Conservation (phyloP, 2,797 vertebrate genomes). For the Cynodonichthys magdalenae region DNA sequence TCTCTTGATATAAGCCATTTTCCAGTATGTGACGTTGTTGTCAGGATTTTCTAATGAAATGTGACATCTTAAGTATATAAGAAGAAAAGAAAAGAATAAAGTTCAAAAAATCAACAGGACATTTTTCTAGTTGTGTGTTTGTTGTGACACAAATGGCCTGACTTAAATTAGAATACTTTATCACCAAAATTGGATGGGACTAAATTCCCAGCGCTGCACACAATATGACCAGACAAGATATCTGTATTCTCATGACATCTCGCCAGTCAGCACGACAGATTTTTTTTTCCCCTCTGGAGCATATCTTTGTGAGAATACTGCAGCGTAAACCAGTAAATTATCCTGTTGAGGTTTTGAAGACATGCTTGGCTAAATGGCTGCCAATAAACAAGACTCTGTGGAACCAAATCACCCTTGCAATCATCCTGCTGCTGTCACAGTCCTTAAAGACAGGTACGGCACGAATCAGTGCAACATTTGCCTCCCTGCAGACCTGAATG, state of each 20-base stretch:
- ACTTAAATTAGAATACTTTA: constrained; percentile 37
- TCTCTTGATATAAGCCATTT: constrained; percentile 41
- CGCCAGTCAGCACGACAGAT: constrained; percentile 24
- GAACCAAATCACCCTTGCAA: constrained; percentile 53
- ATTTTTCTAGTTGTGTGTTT: constrained; percentile 16
- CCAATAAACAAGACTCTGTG: constrained; percentile 55
- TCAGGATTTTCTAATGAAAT: constrained; percentile 50
- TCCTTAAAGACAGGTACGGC: constrained; percentile 51
- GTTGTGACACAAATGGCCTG: constrained; percentile 8
- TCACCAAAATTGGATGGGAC: constrained; percentile 6
- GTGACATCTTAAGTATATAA: constrained; percentile 31
- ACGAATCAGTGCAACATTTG: constrained; percentile 30
- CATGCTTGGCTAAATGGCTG: constrained; percentile 57
- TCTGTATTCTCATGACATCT: constrained; percentile 51
- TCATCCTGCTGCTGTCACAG: constrained; percentile 49
- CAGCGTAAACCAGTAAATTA: constrained; percentile 54
- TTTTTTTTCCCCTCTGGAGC: constrained; percentile 17
- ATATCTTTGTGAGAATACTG: constrained; percentile 39
- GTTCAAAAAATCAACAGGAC: background rate
- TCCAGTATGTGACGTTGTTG: constrained; percentile 47
- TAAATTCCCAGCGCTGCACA: constrained; percentile 24
- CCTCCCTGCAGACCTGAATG: constrained; percentile 36
- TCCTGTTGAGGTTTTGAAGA: constrained; percentile 58
- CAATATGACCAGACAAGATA: constrained; percentile 32
- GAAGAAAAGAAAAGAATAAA: constrained; percentile 13